Base-by-base conservation (phyloP, 2,888 invertebrate species). In the Pyrgus malvae region DNA sequence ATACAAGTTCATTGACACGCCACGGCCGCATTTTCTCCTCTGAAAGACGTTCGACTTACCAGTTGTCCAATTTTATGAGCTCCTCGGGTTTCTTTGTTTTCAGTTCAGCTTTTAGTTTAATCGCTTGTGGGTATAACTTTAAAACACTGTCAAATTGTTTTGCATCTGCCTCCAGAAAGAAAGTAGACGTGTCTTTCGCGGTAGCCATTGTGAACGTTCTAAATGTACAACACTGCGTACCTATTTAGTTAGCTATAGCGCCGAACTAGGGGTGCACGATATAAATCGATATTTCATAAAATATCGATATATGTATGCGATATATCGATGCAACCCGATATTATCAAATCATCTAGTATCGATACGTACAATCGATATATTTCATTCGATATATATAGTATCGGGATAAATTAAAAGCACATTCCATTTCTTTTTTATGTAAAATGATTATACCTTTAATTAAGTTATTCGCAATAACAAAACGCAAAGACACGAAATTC, bases 21-120 rank as follows among this genome's bases (percentile, higher is more conserved):
- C 90, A 90, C 90, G 90, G 90, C 90, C 90, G 90, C 90, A 88
- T 90, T 90, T 90, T 90, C 90, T 89, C 89, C 86, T 85, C 82
- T 74, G 78, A 82, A 88, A 87, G 83, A 81, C 83, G 86, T 85
- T 82, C 74, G 75, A 94, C 96, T 96, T 92, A 97, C 98, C 98
- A 98, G 86, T 96, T 95, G 92, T 98, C 98, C 91, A 98, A 92
- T 91, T 97, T 97, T 88, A 98, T 95, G 79, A 97, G 93, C 90
- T 98, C 98, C 85, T 97, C 97, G 55, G 97, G 96, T 91, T 96
- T 98, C 92, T 97, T 97, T 82, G 94, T 94, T 86, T 95, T 96
- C 85, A 93, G 93, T 84, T 97, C 96, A 62, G 98, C 97, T 91
- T 97, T 98, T 71, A 97, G 90, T 91, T 94, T 94, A 69, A 98